Percentiles rank a stretch among this genome's conserved stretches.
phyloP scores from a whole-genome alignment of 2,888 invertebrate species.

The Ornithoptera priamus region DNA sequence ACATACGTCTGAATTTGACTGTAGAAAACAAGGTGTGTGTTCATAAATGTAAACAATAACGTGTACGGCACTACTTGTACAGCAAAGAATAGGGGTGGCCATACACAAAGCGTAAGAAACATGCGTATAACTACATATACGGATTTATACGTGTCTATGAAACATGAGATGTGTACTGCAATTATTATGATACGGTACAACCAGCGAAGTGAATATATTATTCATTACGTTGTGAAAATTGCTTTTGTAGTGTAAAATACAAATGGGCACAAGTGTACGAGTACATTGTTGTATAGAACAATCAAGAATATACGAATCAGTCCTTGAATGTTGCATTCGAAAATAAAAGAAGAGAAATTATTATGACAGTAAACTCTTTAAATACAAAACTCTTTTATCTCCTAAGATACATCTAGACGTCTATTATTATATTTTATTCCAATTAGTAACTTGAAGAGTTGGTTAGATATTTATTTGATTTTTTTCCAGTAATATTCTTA shows the following conservation, averaged over 20 bases:
- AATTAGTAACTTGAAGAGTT: neutral
- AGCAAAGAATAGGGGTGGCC: neutral
- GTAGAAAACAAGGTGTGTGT: neutral
- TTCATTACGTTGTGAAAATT: neutral
- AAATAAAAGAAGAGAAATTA: too few species aligned
- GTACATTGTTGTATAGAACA: neutral
- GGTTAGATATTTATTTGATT: neutral
- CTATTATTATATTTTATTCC: too few species aligned
- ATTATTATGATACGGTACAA: neutral
- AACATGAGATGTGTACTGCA: neutral
- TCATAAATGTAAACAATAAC: slow-evolving; percentile 4
- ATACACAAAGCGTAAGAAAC: neutral
- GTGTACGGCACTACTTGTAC: neutral
- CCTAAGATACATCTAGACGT: too few species aligned
- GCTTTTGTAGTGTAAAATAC: neutral
- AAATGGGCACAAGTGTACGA: neutral
- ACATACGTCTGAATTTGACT: neutral
- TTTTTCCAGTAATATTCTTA: too few species aligned
- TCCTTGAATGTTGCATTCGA: too few species aligned
- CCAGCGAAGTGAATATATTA: slow-evolving; percentile 8
- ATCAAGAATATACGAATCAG: neutral
- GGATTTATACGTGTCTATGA: neutral
- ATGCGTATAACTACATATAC: neutral
- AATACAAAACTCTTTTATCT: too few species aligned
- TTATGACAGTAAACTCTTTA: too few species aligned